Evolutionary conservation across 1,140 invertebrate genomes (phyloP).

Genomic region (Thaumetopoea pityocampa): DNA sequence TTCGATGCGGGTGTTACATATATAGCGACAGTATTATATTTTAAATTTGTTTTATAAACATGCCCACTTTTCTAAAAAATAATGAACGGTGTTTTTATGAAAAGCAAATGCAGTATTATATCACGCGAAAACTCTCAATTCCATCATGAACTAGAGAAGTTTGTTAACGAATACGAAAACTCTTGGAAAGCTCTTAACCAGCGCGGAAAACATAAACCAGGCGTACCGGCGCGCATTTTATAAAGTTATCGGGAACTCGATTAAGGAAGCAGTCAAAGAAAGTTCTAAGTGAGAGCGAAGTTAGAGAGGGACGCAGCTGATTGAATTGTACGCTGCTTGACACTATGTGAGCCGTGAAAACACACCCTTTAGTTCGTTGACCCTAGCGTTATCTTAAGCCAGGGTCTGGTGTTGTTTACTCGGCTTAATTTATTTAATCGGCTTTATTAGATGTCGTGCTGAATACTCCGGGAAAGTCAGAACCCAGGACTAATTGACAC

Average conservation of each 20-base stretch:
- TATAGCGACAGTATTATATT: too few relatives aligned
- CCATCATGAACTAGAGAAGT: constrained; percentile 27
- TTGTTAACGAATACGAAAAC: constrained; percentile 41
- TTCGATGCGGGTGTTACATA: too few relatives aligned
- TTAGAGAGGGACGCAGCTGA: constrained; percentile 33
- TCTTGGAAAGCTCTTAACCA: constrained; percentile 50
- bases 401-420: too few relatives aligned
- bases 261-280: constrained; percentile 51
- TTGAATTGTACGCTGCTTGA: constrained; percentile 32
- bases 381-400: too few relatives aligned
- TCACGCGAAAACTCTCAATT: constrained; percentile 12
- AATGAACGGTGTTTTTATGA: too few relatives aligned
- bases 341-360: constrained; percentile 1
- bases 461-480: too few relatives aligned
- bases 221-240: constrained; percentile 56
- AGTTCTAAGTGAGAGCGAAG: constrained; percentile 37
- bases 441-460: too few relatives aligned
- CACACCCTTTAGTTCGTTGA: too few relatives aligned
- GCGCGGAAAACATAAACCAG: constrained; percentile 53
- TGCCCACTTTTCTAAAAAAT: too few relatives aligned
- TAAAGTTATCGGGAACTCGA: constrained; percentile 60
- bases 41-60: too few relatives aligned
- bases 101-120: constrained; percentile 3
- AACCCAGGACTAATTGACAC: too few relatives aligned
- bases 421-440: too few relatives aligned